Evolutionary conservation across 2,888 invertebrate genomes (phyloP).

Genomic region (Pegoplata infirma): DNA sequence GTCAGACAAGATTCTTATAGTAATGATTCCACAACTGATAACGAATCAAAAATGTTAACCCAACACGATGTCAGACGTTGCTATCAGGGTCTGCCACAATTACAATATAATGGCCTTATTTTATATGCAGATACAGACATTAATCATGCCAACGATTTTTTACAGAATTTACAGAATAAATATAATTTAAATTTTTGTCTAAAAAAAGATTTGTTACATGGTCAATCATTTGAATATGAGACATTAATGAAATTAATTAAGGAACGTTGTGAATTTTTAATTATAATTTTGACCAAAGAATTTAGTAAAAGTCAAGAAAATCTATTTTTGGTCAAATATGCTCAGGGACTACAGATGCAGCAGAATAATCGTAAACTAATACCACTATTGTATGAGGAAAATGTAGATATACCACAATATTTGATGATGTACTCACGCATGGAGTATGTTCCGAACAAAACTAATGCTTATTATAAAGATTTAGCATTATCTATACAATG

Average conservation of each 20-base stretch:
- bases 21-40: background rate
- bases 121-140: constrained; percentile 86
- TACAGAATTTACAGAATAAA: constrained; percentile 83
- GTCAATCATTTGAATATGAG: constrained; percentile 84
- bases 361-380: constrained; percentile 86
- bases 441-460: too few relatives aligned
- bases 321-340: constrained; percentile 87
- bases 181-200: constrained; percentile 86
- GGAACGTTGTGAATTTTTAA: constrained; percentile 87
- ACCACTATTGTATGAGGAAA: constrained; percentile 84
- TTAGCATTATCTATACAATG: too few relatives aligned
- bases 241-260: constrained; percentile 86
- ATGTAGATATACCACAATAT: constrained; percentile 82
- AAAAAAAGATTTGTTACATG: constrained; percentile 86
- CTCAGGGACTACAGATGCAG: constrained; percentile 90
- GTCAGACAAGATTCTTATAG: too few relatives aligned
- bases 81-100: constrained; percentile 79
- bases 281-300: constrained; percentile 87
- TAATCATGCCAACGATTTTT: constrained; percentile 83
- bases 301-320: constrained; percentile 87
- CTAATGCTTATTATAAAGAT: too few relatives aligned
- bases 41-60: constrained; percentile 74
- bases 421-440: constrained; percentile 83
- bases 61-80: constrained; percentile 80
- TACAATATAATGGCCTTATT: constrained; percentile 88